Percentiles rank a stretch among this genome's conserved stretches.
These are phyloP conservation scores for Scaeva pyrastri DNA, from an alignment of 2,888 invertebrate genomes.

Conservation along the genomic window DNA sequence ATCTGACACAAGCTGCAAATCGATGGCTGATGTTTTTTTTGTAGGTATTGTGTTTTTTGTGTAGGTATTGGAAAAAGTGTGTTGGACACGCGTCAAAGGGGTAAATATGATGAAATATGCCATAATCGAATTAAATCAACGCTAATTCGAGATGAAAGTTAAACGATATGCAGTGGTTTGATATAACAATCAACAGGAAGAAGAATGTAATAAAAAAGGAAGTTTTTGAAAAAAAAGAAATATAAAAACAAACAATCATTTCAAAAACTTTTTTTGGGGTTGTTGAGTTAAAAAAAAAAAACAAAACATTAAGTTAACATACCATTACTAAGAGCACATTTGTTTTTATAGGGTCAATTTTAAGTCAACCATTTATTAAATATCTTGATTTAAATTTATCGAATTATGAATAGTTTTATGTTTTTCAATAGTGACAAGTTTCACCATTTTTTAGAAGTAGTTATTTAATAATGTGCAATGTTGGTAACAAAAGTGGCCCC, in stretches of 20 bases:
- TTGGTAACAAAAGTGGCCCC: too few relatives aligned
- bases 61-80: slow-evolving; percentile 35
- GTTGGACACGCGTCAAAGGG: slow-evolving; percentile 74
- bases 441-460: too few relatives aligned
- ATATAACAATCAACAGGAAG: slow-evolving; percentile 1
- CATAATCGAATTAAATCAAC: slow-evolving; percentile 72
- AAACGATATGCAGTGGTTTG: background rate
- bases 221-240: background rate
- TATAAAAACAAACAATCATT: background rate
- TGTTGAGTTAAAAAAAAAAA: background rate
- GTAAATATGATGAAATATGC: slow-evolving; percentile 66
- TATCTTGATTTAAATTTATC: too few relatives aligned
- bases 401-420: too few relatives aligned
- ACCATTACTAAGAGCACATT: background rate
- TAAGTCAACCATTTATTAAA: too few relatives aligned
- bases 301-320: background rate
- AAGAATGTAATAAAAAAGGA: background rate
- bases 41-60: background rate
- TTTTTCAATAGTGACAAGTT: too few relatives aligned
- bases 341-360: too few relatives aligned
- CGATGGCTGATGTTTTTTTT: slow-evolving; percentile 34
- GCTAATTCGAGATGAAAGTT: slow-evolving; percentile 49
- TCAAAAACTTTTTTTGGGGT: background rate
- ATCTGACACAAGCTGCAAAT: slow-evolving; percentile 66
- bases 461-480: too few relatives aligned